Evolutionary conservation across 2,888 invertebrate genomes (phyloP), one percentile per base, ranked within the genome.

Genomic region (Noctuana brunneofusca): DNA sequence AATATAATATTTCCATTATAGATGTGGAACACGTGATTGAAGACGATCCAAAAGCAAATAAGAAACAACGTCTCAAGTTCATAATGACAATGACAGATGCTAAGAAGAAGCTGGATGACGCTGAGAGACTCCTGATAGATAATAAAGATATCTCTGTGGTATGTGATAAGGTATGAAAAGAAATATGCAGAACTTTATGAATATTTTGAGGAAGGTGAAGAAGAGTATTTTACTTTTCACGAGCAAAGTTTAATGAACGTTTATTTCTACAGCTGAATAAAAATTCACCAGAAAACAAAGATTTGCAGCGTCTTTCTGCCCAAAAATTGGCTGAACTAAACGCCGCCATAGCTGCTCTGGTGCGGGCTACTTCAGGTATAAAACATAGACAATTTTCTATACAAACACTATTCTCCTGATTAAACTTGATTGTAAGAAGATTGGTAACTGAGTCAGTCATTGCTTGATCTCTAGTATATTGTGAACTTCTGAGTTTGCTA

Each of bases 61-160:
- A 76, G 32, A 62, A 66, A 16, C 70, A 72, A 16, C 75, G 75
- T 6, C 58, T 78, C 3, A 68, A 76, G 24, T 81, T 81, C 58
- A 62, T 74, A 1, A 71, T 66, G 12, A 71, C 70, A 2, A 55
- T 74, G 9, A 58, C 74, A 1, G 65, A 63, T 0, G 68, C 73
- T 1, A 72, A 70, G 52, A 68, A 69, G 0, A 70, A 66, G 14
- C 56, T 82, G 20, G 64, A 64, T 3, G 69, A 70, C 0, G 75
- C 75, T 1, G 73, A 75, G 9, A 68, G 73, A n/a, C 71, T 35
- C 6, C 16, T 58, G 11, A 35, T 24, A 18, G 22, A 58, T 6
- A 24, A 8, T 16, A 38, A 18, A 1, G 49, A 58, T 3, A 16
- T 22, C 3, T n/a, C 11, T 30, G 24, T 2, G 2, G 8, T 49